Evolutionary conservation across 2,113 vertebrate genomes (phyloP).

Genomic region (Callaeas wilsoni): DNA sequence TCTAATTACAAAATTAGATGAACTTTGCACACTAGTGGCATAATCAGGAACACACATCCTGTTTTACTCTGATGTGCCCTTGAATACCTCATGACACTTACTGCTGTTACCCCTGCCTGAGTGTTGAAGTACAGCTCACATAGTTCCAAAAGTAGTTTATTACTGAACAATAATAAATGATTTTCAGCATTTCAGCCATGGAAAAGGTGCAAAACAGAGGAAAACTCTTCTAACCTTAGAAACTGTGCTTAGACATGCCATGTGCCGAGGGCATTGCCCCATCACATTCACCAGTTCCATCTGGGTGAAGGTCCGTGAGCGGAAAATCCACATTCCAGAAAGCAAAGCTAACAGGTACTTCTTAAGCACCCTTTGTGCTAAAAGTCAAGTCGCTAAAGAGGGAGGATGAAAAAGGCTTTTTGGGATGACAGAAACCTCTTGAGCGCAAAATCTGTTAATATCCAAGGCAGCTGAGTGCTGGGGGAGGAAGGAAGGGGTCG

Average conservation of each 20-base stretch:
- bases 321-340: neutral
- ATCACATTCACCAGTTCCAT: neutral
- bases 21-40: neutral
- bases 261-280: neutral
- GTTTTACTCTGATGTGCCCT: neutral
- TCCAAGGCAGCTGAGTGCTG: neutral
- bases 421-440: neutral
- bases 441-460: neutral
- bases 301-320: neutral
- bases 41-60: neutral
- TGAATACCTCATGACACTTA: neutral
- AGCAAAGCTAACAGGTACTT: neutral
- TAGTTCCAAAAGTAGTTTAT: neutral
- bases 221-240: neutral
- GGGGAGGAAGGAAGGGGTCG: neutral
- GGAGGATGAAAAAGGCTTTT: neutral
- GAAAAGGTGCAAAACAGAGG: neutral
- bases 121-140: neutral
- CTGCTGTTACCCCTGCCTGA: neutral
- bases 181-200: neutral
- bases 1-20: neutral
- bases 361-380: neutral
- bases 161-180: neutral
- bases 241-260: neutral
- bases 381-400: neutral